Conservation (phyloP, 2,797 vertebrate genomes). For the Anguilla pacifica region DNA sequence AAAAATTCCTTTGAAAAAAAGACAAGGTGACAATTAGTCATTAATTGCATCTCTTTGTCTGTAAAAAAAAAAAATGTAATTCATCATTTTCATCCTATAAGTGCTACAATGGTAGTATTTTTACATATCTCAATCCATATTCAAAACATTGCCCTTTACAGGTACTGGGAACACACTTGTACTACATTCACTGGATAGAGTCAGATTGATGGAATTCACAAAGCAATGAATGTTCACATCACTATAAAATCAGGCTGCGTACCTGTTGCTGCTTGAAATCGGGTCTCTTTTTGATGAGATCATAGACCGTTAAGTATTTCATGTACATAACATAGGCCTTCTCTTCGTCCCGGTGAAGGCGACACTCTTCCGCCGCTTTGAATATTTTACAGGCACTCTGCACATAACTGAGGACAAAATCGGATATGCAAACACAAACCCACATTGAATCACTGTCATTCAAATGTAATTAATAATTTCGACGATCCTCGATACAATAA, state of each 20-base stretch:
- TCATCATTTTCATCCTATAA: not conserved
- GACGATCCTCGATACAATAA: not conserved
- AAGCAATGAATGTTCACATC: conserved; percentile 2
- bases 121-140: not conserved
- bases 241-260: conserved; percentile 38
- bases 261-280: conserved; percentile 96
- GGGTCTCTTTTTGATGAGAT: conserved; percentile 90
- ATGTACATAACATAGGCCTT: conserved; percentile 95
- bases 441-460: not conserved
- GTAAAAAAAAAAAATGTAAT: not conserved
- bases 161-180: not conserved
- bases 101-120: not conserved
- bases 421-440: not conserved
- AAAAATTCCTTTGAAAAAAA: conserved; percentile 81
- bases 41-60: not conserved
- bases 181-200: not conserved
- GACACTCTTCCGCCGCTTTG: conserved; percentile 91
- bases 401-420: conserved; percentile 78
- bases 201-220: not conserved
- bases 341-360: conserved; percentile 94
- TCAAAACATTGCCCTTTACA: not conserved
- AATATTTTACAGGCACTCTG: conserved; percentile 96
- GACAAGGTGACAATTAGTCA: conserved; percentile 14
- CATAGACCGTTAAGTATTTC: conserved; percentile 93
- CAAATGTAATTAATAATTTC: not conserved